Evolutionary conservation across 2,113 vertebrate species (phyloP), one percentile per base, ranked within the genome.

Genomic region (Sporophila hypoxantha): DNA sequence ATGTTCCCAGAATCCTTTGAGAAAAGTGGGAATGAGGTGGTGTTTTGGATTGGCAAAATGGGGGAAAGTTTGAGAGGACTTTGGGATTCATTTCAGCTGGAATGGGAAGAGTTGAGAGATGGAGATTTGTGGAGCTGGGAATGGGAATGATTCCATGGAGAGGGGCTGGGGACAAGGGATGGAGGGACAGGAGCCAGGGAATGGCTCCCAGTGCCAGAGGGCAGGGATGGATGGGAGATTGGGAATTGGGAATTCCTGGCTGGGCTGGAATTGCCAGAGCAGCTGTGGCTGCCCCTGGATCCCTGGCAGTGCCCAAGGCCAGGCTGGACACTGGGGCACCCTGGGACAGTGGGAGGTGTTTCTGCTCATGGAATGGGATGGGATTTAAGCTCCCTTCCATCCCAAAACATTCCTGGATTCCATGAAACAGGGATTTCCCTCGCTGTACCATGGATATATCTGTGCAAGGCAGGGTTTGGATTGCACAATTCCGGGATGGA

Each of bases 361-460:
- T 50, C 59, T 56, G 50, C 57, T 47, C 57, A 13, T 26, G 66
- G 56, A 1, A 53, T 1, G 1, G n/a, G 2, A 0, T 30, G 69
- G 17, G 20, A 3, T 57, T 67, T 15, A 1, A 37, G 17, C 7
- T 52, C 4, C 19, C 1, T n/a, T n/a, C 32, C 37, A 10, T 1
- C 27, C 44, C 44, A 37, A 22, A 42, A 1, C 6, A 2, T 52
- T 41, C 37, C 27, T 14, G 12, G 10, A 23, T 53, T 61, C 18
- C 12, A 14, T 6, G 10, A 17, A 60, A 44, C 21, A 18, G 22
- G 18, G 8, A 60, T n/a, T 53, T 70, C 37, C 66, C 47, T 53
- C 1, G 0, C 2, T 32, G 4, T 36, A 3, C 32, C 32, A 11
- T 14, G 46, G 46, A 42, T 42, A 3, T 2, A 13, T 23, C 29